These are phyloP conservation scores for Octomys mimax DNA, from an alignment of 2,797 vertebrate genomes.

Conservation along the genomic window DNA sequence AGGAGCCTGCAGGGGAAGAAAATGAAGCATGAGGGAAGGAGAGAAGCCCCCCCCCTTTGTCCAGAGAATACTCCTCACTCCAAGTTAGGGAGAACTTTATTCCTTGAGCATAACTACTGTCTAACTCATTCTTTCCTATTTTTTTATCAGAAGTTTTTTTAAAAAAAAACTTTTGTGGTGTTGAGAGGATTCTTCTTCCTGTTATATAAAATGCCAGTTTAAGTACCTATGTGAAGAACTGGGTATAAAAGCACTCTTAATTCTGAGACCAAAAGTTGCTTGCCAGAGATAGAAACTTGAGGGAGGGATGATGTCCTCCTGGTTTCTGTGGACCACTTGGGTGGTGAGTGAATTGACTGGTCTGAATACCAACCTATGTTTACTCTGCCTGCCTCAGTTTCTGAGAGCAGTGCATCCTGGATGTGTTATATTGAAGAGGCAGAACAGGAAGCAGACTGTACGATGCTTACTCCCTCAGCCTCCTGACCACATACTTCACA, in stretches of 20 bases:
- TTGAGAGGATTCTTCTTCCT: not conserved
- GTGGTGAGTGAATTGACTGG: not conserved
- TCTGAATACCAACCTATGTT: not conserved
- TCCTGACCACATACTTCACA: not conserved
- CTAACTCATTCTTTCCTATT: not conserved
- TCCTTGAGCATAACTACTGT: not conserved
- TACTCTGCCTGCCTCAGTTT: not conserved
- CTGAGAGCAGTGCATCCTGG: not conserved
- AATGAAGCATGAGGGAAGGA: not conserved
- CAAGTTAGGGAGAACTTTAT: not conserved
- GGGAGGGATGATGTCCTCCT: not conserved
- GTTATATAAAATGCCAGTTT: not conserved
- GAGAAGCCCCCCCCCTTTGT: not conserved
- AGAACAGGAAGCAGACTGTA: not conserved
- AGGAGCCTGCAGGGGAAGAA: not conserved
- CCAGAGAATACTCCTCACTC: not conserved
- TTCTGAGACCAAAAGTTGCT: constrained; percentile 16
- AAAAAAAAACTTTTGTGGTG: too few relatives aligned
- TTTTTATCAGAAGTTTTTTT: not conserved
- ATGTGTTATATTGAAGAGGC: not conserved
- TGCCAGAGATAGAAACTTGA: not conserved
- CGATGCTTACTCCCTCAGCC: not conserved
- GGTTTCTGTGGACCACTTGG: not conserved
- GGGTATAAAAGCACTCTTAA: not conserved
- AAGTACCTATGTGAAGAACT: not conserved